Evolutionary conservation across 2,797 vertebrate genomes (phyloP).

Genomic region (Chelidonichthys spinosus): DNA sequence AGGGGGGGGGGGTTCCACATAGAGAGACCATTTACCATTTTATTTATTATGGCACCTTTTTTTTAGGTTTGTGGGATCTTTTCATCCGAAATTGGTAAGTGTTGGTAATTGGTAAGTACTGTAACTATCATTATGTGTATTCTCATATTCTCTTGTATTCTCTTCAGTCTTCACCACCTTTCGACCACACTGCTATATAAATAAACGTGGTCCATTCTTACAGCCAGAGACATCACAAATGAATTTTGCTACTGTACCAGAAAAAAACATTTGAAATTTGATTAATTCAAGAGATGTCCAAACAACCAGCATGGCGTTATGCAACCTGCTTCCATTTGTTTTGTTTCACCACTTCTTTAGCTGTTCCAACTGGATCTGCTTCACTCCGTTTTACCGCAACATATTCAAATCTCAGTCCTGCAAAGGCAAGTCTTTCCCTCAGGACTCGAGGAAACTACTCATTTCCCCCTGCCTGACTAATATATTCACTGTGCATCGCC

Average conservation of each 20-base stretch:
- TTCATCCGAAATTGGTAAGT: constrained; percentile 7
- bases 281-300: constrained; percentile 41
- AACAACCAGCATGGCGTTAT: constrained; percentile 55
- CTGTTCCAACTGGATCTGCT: constrained; percentile 53
- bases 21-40: constrained; percentile 6
- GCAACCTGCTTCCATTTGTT: constrained; percentile 42
- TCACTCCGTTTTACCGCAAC: constrained; percentile 35
- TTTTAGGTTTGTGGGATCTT: constrained; percentile 16
- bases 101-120: no score
- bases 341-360: constrained; percentile 28
- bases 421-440: constrained; percentile 52
- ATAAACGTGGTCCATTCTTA: constrained; percentile 13
- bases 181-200: not conserved
- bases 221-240: constrained; percentile 14
- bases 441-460: constrained; percentile 42
- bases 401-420: constrained; percentile 34
- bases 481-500: constrained; percentile 18
- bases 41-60: not conserved
- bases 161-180: not conserved
- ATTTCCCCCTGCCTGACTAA: constrained; percentile 14
- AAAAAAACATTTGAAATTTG: constrained; percentile 28
- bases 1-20: no score
- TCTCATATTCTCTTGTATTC: constrained; percentile 4
- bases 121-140: not conserved
- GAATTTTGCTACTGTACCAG: constrained; percentile 11